Evolutionary conservation across 2,113 vertebrate genomes (phyloP).

Genomic region (Archocentrus centrarchus): DNA sequence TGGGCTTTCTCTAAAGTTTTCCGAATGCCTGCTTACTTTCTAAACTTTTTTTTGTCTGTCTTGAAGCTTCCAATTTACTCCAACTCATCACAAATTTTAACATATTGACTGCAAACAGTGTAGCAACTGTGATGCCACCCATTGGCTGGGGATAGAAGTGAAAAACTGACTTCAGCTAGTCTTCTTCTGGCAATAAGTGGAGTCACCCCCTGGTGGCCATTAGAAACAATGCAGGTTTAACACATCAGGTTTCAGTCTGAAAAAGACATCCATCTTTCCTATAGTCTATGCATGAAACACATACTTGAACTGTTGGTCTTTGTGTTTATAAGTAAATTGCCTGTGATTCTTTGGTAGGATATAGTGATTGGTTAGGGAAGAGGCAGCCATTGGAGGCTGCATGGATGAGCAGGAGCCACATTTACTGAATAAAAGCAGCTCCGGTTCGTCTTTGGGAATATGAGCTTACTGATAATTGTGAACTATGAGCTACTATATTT

Average conservation of each 20-base stretch:
- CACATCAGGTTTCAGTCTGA: background rate
- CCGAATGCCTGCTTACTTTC: rapidly evolving
- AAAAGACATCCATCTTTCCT: background rate
- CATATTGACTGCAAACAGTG: background rate
- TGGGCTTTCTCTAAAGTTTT: too few species aligned
- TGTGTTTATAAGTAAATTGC: background rate
- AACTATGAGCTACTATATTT: background rate
- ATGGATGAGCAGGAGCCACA: too few species aligned
- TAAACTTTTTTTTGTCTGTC: background rate
- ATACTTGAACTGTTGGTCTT: background rate
- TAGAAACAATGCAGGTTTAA: background rate
- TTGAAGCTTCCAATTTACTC: background rate
- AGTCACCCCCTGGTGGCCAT: too few species aligned
- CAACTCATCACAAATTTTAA: background rate
- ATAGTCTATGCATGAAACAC: background rate
- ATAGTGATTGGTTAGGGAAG: background rate
- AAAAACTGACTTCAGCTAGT: too few species aligned
- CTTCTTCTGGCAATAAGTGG: too few species aligned
- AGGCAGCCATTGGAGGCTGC: background rate
- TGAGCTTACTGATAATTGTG: background rate
- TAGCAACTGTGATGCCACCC: background rate
- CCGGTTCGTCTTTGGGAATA: background rate
- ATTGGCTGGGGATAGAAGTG: too few species aligned
- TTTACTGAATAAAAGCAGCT: background rate
- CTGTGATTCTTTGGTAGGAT: background rate